A percentile compares a stretch with the other conserved stretches of the same genome.
These are phyloP conservation scores for Terrapene triunguis DNA, from an alignment of 2,113 vertebrate species.

Conservation along the genomic window DNA sequence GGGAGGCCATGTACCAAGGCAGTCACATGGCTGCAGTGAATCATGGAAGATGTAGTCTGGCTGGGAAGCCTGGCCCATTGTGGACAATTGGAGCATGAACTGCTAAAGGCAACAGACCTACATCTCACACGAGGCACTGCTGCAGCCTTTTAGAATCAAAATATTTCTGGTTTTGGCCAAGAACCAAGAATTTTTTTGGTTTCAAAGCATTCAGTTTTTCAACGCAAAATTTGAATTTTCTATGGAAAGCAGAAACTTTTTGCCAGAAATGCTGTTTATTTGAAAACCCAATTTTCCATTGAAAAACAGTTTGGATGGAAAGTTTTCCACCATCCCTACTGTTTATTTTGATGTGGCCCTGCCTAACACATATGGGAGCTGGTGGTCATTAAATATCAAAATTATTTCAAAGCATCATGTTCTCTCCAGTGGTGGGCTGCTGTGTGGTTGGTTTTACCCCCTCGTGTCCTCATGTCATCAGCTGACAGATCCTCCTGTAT, in stretches of 20 bases:
- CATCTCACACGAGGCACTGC: background rate
- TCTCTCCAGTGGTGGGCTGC: background rate
- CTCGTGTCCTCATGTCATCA: background rate
- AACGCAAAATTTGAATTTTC: background rate
- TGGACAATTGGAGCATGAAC: background rate
- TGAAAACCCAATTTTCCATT: too few relatives aligned
- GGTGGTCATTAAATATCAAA: background rate
- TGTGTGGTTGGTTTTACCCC: background rate
- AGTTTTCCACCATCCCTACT: background rate
- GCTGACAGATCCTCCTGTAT: background rate
- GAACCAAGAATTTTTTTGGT: background rate
- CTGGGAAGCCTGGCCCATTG: accelerated
- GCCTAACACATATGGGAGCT: too few relatives aligned
- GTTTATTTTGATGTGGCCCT: too few relatives aligned
- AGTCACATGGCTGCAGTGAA: accelerated
- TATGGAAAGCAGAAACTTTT: background rate
- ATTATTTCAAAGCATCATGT: background rate
- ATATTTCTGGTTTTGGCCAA: background rate
- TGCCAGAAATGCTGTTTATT: too few relatives aligned
- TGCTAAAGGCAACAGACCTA: background rate
- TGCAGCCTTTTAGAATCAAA: background rate
- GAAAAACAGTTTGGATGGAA: background rate
- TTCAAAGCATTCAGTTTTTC: background rate
- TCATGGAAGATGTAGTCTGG: background rate
- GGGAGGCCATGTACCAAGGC: background rate